Conservation (phyloP, 2,797 vertebrate genomes). For the Malurus leucopterus region DNA sequence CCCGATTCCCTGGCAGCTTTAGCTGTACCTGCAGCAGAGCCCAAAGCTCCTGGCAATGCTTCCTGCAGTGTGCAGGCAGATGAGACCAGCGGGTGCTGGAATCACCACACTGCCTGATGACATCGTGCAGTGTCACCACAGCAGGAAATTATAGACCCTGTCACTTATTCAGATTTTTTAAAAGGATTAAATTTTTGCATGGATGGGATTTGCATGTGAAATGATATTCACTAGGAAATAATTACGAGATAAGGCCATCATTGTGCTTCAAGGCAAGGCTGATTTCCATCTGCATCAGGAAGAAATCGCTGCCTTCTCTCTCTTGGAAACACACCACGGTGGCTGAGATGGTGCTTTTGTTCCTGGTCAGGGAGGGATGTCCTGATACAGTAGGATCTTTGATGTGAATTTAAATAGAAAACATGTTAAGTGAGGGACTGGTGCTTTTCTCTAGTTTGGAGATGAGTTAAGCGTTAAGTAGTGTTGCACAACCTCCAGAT, state of each 20-base stretch:
- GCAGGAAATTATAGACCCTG: constrained; percentile 35
- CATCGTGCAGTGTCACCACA: background rate
- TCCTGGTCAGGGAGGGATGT: background rate
- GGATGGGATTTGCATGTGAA: constrained; percentile 49
- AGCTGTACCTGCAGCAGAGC: background rate
- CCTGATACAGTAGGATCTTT: background rate
- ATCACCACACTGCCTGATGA: background rate
- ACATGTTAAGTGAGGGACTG: background rate
- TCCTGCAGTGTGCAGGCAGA: background rate
- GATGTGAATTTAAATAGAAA: background rate
- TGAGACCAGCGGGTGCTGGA: background rate
- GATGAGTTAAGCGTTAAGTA: background rate
- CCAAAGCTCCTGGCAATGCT: background rate
- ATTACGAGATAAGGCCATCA: constrained; percentile 14
- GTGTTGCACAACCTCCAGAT: fast-evolving
- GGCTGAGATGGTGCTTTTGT: background rate
- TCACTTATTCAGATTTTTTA: background rate
- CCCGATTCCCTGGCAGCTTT: background rate
- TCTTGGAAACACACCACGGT: background rate
- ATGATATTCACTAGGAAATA: constrained; percentile 32
- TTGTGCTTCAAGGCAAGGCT: background rate
- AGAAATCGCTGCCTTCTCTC: background rate
- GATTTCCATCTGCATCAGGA: background rate
- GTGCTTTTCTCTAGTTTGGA: background rate
- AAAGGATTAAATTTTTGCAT: constrained; percentile 3